Conservation (phyloP, 2,888 invertebrate genomes). For the Siphlonurus alternatus region DNA sequence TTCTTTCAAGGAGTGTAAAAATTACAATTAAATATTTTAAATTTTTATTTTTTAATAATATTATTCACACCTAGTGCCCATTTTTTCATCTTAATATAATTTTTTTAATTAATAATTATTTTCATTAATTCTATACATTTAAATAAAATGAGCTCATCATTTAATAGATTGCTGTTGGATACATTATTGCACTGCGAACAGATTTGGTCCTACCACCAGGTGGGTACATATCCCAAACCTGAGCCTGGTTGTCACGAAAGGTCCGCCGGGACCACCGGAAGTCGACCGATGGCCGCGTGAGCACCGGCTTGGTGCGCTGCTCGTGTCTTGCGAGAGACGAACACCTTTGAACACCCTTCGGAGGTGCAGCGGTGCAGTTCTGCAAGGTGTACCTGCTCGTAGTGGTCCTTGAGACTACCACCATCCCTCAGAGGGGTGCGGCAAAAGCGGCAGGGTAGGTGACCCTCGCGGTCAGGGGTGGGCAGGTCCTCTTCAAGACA, state of each 20-base stretch:
- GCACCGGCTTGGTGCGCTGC: constrained; percentile 38
- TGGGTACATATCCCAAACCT: neutral
- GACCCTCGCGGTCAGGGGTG: constrained; percentile 44
- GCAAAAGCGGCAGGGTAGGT: constrained; percentile 52
- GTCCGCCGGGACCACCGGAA: neutral
- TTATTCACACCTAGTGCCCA: neutral
- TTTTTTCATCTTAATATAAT: neutral
- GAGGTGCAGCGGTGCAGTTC: constrained; percentile 61
- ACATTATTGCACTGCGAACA: neutral
- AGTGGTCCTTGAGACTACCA: constrained; percentile 49
- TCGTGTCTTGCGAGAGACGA: constrained; percentile 58
- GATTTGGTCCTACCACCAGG: neutral
- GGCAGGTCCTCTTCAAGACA: constrained; percentile 50
- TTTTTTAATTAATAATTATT: neutral
- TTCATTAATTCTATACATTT: neutral
- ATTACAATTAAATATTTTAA: neutral
- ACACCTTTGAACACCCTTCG: constrained; percentile 58
- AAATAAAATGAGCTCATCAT: neutral
- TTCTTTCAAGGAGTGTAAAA: neutral
- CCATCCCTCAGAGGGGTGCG: constrained; percentile 43
- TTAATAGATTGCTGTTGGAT: neutral
- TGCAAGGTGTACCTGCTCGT: constrained; percentile 46
- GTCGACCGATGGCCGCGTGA: neutral
- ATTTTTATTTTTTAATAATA: neutral
- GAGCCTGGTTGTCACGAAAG: neutral